Conservation (phyloP, 2,113 vertebrate genomes). For the Mastomys natalensis region DNA sequence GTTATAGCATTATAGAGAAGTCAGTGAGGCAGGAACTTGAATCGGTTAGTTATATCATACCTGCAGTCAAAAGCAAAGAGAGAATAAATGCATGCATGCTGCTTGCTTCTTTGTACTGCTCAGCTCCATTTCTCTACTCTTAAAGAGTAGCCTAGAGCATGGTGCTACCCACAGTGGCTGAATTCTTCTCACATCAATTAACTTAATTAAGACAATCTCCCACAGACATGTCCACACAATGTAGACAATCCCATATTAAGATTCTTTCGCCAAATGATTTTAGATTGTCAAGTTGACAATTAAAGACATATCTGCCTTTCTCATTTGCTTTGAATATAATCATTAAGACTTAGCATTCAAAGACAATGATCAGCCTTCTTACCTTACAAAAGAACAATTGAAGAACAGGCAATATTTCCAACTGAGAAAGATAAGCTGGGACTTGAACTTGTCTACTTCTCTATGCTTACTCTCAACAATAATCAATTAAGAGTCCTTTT, state of each 20-base stretch:
- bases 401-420: not conserved
- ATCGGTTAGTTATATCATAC: not conserved
- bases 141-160: too few species aligned
- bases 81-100: not conserved
- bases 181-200: not conserved
- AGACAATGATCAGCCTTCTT: not conserved
- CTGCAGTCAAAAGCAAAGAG: not conserved
- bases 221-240: not conserved
- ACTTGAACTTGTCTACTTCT: constrained; percentile 5
- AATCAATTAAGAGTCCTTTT: not conserved
- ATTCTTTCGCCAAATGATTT: not conserved
- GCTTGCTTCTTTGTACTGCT: not conserved
- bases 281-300: not conserved
- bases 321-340: constrained; percentile 38
- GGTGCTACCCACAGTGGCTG: not conserved
- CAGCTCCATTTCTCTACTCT: not conserved
- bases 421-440: not conserved
- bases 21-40: too few species aligned
- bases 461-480: not conserved
- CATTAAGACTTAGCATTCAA: constrained; percentile 35
- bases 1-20: not conserved
- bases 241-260: not conserved
- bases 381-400: not conserved
- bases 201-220: not conserved
- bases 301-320: not conserved